Percentiles rank a stretch among this genome's conserved stretches.
phyloP scores from a whole-genome alignment of 1,140 invertebrate species.

The Calosoma granatense region DNA sequence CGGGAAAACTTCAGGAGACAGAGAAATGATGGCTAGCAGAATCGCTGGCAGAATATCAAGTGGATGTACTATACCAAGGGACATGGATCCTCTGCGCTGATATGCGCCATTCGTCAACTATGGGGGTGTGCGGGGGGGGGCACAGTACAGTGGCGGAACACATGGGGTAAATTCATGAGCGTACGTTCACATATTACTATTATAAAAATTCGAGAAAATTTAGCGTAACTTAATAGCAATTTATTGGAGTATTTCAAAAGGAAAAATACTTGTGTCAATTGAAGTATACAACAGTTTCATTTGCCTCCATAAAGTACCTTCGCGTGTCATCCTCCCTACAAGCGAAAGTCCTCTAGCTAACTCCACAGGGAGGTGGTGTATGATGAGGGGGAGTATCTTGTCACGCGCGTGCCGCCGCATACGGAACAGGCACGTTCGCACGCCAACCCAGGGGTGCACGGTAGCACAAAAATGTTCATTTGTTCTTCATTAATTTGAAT shows the following conservation, averaged over 20 bases:
- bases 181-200: no score
- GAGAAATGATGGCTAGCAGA: slow-evolving; percentile 32
- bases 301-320: no score
- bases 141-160: background rate
- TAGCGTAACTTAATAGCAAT: no score
- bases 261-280: no score
- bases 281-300: no score
- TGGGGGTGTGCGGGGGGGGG: background rate
- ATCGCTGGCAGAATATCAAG: slow-evolving; percentile 32
- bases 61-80: slow-evolving; percentile 10
- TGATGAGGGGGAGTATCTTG: background rate
- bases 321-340: no score
- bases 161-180: background rate
- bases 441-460: background rate
- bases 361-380: no score
- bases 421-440: slow-evolving; percentile 4
- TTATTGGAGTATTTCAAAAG: no score
- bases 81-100: slow-evolving; percentile 4
- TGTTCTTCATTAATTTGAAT: slow-evolving; percentile 9
- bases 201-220: no score
- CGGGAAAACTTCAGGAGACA: slow-evolving; percentile 30
- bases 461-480: slow-evolving; percentile 1
- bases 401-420: slow-evolving; percentile 3
- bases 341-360: no score
- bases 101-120: slow-evolving; percentile 1